Evolutionary conservation across 2,888 invertebrate genomes (phyloP).

Genomic region (Electrophaes corylata): DNA sequence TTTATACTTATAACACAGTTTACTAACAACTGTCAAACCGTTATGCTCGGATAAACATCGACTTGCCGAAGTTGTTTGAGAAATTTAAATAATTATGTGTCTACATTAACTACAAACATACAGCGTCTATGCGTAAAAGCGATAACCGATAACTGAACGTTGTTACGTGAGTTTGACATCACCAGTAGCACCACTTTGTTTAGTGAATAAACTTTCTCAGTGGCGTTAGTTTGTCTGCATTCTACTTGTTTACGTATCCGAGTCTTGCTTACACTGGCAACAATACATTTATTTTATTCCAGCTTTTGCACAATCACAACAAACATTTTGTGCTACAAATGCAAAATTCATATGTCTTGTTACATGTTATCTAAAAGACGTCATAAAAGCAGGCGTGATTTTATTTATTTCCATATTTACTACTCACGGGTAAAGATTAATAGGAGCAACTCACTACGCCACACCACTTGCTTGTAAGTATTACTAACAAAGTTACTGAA

Average conservation of each 20-base stretch:
- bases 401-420: constrained; percentile 24
- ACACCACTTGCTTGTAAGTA: not conserved
- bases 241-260: constrained; percentile 68
- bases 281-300: constrained; percentile 60
- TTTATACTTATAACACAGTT: too few relatives aligned
- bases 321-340: constrained; percentile 26
- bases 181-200: constrained; percentile 49
- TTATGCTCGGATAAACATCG: too few relatives aligned
- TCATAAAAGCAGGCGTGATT: constrained; percentile 23
- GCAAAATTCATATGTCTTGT: constrained; percentile 24
- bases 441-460: not conserved
- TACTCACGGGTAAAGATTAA: not conserved
- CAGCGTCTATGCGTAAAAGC: not conserved
- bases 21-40: too few relatives aligned
- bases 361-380: constrained; percentile 24
- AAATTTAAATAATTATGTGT: not conserved
- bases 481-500: too few relatives aligned
- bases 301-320: constrained; percentile 42
- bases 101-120: not conserved
- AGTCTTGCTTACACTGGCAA: constrained; percentile 57
- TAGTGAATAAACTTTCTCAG: constrained; percentile 72
- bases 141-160: constrained; percentile 8
- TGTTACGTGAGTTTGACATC: constrained; percentile 28
- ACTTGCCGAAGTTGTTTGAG: too few relatives aligned
- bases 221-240: constrained; percentile 60